Evolutionary conservation across 2,797 vertebrate species (phyloP), one percentile per base, ranked within the genome.

Genomic region (Lemur catta): DNA sequence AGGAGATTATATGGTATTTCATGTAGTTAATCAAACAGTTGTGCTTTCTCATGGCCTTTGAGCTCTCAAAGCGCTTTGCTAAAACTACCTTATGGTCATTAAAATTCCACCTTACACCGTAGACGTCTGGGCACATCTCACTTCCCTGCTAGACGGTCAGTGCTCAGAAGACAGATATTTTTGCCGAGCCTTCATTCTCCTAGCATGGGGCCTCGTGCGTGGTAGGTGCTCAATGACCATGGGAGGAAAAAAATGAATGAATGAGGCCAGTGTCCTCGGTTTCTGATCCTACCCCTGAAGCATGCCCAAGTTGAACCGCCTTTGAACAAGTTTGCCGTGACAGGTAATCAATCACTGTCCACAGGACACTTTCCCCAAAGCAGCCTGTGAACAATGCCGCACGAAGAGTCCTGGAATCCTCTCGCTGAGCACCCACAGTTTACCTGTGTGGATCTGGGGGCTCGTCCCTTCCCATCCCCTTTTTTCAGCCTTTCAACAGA

Each of bases 291-390:
- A 28, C 30, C 33, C 74, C 86, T 52, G 15, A 4, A 4, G 28
- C 38, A 7, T 8, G 48, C 50, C 0, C 2, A 89, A 55, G 24
- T n/a, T 48, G 76, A 74, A 43, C 63, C 20, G 2, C 35, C 55
- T 81, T 67, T 82, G 96, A 95, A 67, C 78, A 84, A 87, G 91
- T 79, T 84, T 65, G 38, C 65, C 0, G 7, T 79, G 96, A 75
- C 84, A 74, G 84, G 93, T 92, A 72, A 97, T 94, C 94, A 92
- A 76, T 97, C 97, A 94, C 80, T 88, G 89, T 93, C 80, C 72
- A 35, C 74, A 43, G 75, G 43, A 89, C 46, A 35, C 79, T 76
- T 59, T 76, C 52, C 65, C 41, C 3, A 1, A 48, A 74, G 86
- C 71, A 74, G 43, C 71, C 50, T 35, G 48, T 2, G 84, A 93